Evolutionary conservation across 2,113 vertebrate genomes (phyloP).

Genomic region (Plotosus lineatus): DNA sequence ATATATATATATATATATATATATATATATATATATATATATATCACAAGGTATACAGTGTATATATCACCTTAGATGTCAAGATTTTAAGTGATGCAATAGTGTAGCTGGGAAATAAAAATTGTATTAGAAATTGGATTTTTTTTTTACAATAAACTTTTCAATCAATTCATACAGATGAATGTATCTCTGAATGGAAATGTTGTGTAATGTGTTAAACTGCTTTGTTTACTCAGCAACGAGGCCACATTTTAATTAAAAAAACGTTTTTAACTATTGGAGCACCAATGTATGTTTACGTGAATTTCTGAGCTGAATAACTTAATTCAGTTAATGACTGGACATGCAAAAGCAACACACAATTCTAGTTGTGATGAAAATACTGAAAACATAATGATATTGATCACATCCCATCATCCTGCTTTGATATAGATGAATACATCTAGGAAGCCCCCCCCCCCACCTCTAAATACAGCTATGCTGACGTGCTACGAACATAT

Average conservation of each 20-base stretch:
- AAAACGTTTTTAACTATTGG: background rate
- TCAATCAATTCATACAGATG: background rate
- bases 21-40: no score
- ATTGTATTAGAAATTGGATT: background rate
- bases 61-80: background rate
- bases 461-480: background rate
- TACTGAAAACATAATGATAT: background rate
- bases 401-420: background rate
- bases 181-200: background rate
- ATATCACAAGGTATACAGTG: no score
- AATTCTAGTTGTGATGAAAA: background rate
- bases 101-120: background rate
- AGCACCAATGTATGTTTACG: background rate
- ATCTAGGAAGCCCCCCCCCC: no score
- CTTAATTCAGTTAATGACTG: background rate
- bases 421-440: background rate
- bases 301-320: no score
- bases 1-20: no score
- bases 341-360: background rate
- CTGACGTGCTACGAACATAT: background rate
- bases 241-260: background rate
- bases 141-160: background rate
- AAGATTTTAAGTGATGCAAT: background rate
- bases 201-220: background rate
- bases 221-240: background rate